A percentile compares a stretch with the other conserved stretches of the same genome.
Conservation (phyloP, 2,888 invertebrate species). For the Hydraecia micacea region DNA sequence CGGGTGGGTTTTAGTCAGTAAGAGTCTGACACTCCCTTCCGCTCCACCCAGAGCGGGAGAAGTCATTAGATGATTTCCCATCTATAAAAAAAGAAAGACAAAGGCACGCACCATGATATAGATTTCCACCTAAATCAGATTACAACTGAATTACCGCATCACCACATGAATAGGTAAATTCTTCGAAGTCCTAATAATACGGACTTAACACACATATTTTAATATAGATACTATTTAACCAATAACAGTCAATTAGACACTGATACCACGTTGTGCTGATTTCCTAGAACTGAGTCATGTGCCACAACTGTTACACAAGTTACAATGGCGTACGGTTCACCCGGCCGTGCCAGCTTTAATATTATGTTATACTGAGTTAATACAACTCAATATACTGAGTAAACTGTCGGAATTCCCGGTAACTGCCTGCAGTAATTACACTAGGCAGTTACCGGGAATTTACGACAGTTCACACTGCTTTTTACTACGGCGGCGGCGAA, state of each 20-base stretch:
- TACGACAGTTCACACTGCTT: background rate
- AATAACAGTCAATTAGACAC: conserved; percentile 32
- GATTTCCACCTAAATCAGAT: background rate
- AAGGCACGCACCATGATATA: background rate
- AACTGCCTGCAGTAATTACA: background rate
- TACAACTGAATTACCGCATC: background rate
- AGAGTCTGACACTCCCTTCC: no score
- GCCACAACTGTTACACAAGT: background rate
- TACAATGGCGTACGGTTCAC: background rate
- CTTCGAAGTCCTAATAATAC: background rate
- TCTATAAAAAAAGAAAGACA: no score
- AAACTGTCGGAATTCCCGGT: background rate
- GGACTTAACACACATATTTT: background rate
- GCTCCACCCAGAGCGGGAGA: no score
- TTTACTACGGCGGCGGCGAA: no score
- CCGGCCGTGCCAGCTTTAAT: background rate
- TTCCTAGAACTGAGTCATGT: conserved; percentile 24
- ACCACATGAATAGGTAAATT: conserved; percentile 1
- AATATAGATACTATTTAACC: background rate
- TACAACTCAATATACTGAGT: background rate
- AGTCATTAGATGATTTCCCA: no score
- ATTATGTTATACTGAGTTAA: conserved; percentile 1
- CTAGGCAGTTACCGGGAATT: background rate
- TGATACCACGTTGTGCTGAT: background rate
- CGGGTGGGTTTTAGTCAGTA: no score